These are phyloP conservation scores for Nesidiocoris tenuis DNA, from an alignment of 2,888 invertebrate genomes.

Conservation along the genomic window DNA sequence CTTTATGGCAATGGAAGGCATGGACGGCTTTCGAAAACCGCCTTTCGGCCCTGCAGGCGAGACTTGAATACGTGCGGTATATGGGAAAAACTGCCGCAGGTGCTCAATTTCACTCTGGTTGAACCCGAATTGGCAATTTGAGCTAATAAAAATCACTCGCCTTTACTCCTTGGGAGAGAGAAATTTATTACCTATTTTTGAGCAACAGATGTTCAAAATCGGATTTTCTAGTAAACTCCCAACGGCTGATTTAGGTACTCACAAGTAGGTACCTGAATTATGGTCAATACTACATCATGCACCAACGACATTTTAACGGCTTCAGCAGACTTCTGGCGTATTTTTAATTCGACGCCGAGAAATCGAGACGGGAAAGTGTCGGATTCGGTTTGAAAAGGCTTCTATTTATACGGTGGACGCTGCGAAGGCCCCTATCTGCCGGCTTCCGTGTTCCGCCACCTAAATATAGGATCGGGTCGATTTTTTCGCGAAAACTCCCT, in stretches of 20 bases:
- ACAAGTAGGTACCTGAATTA: too few species aligned
- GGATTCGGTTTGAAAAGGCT: background rate
- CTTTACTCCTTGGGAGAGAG: too few species aligned
- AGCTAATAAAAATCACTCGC: background rate
- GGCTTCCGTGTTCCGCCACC: background rate
- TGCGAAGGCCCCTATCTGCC: background rate
- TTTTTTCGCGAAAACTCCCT: background rate
- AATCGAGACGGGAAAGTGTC: background rate
- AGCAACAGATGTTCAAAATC: too few species aligned
- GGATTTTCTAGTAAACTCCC: too few species aligned
- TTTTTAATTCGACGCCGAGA: too few species aligned
- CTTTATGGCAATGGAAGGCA: background rate
- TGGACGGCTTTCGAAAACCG: background rate
- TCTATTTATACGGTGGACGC: background rate
- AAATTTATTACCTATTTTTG: too few species aligned
- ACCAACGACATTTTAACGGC: too few species aligned
- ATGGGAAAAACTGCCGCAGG: background rate
- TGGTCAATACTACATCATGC: too few species aligned
- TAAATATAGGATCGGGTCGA: background rate
- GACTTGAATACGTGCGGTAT: background rate
- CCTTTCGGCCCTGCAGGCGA: background rate
- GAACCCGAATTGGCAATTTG: background rate
- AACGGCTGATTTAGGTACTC: too few species aligned
- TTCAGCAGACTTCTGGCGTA: too few species aligned
- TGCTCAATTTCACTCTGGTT: background rate